Percentiles rank a stretch among this genome's conserved stretches.
Evolutionary conservation across 1,140 invertebrate genomes (phyloP).

Genomic region (Stegodyphus mimosarum): DNA sequence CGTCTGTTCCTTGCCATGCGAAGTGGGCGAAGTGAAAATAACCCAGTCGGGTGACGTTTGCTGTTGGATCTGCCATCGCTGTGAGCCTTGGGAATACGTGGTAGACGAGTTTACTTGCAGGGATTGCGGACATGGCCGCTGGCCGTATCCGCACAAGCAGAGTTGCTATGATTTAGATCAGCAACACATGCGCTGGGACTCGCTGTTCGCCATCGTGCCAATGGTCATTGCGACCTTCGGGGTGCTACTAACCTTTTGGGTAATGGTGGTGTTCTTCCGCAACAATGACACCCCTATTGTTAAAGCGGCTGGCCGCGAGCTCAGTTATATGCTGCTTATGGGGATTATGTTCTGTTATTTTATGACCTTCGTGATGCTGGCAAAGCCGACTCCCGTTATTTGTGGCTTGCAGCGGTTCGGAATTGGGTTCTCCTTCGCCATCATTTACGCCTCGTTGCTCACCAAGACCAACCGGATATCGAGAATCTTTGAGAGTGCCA

Average conservation of each 20-base stretch:
- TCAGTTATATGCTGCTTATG: conserved; percentile 80
- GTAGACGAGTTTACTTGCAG: conserved; percentile 73
- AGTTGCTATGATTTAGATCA: conserved; percentile 68
- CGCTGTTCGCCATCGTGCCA: conserved; percentile 73
- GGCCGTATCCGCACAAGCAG: conserved; percentile 68
- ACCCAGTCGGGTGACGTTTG: conserved; percentile 72
- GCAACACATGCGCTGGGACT: conserved; percentile 74
- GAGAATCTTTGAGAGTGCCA: conserved; percentile 75
- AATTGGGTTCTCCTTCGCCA: conserved; percentile 74
- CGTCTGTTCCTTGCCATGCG: conserved; percentile 77
- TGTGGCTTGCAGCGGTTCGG: conserved; percentile 73
- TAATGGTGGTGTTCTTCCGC: conserved; percentile 75
- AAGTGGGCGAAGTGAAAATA: conserved; percentile 78
- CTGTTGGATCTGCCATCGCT: conserved; percentile 72
- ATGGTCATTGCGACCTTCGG: conserved; percentile 75
- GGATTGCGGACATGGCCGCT: conserved; percentile 71
- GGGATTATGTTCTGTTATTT: conserved; percentile 75
- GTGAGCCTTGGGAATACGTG: conserved; percentile 73
- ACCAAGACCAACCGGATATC: conserved; percentile 76
- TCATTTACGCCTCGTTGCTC: conserved; percentile 75
- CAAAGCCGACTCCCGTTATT: conserved; percentile 72
- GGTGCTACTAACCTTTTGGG: conserved; percentile 77
- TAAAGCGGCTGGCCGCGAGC: conserved; percentile 83
- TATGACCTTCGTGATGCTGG: conserved; percentile 75
- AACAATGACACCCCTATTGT: conserved; percentile 84